phyloP scores from a whole-genome alignment of 2,113 vertebrate species.

The Ciconia maguari region DNA sequence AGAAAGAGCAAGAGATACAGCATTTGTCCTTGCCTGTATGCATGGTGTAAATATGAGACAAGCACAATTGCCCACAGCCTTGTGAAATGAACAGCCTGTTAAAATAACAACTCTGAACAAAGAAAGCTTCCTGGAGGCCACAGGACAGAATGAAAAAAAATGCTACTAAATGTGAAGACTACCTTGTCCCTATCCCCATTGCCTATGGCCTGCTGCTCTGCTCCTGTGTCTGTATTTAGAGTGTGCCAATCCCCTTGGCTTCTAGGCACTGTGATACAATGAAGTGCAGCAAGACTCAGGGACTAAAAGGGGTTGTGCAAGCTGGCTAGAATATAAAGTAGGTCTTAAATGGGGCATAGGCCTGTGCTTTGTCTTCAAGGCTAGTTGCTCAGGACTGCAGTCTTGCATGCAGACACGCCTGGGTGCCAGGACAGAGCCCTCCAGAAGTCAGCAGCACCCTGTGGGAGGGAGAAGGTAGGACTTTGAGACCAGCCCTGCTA shows the following conservation, averaged over 20 bases:
- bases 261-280: fast-evolving
- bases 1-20: neutral
- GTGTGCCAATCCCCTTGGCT: neutral
- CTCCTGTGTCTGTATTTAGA: neutral
- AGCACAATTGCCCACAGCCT: neutral
- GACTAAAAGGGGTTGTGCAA: neutral
- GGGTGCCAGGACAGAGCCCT: neutral
- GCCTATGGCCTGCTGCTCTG: neutral
- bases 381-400: neutral
- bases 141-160: neutral
- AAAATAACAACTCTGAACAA: neutral
- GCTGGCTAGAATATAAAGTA: slow-evolving; percentile 50
- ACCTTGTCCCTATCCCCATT: neutral
- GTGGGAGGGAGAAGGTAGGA: neutral
- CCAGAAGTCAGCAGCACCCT: neutral
- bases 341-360: slow-evolving; percentile 43
- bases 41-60: neutral
- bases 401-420: neutral
- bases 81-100: neutral
- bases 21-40: neutral
- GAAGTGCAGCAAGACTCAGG: neutral
- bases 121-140: neutral
- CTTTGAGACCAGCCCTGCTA: neutral
- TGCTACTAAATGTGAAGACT: neutral
- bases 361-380: slow-evolving; percentile 10